Base-by-base conservation (phyloP, 2,797 vertebrate genomes). In the Spinus olivaceus region DNA sequence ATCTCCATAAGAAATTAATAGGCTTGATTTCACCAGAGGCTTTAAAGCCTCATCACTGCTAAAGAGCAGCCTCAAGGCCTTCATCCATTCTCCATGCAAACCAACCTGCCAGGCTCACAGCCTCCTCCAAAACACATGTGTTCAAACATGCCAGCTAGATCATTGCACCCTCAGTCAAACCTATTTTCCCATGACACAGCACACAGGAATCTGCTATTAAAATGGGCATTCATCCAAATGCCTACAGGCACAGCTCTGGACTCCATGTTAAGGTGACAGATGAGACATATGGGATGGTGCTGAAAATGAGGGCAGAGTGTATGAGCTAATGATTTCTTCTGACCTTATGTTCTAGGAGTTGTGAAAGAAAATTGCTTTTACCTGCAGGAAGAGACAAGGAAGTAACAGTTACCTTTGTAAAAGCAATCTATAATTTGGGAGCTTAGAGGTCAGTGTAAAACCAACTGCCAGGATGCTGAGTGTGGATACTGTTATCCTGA, bases 281-380 rank as follows among this genome's bases (percentile, higher is more conserved):
- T 81, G 59, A 94, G 54, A 81, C 50, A 47, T 35, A 84, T 10
- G 22, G 90, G 44, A 77, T 73, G 65, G 67, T 73, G 85, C 44
- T 91, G 49, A 82, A 91, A 80, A 87, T 39, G 14, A 89, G 44
- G 47, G 39, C 35, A 91, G 60, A 61, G 65, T 33, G 21, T 13
- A 73, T 33, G 46, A 84, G 57, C 57, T 81, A 85, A 87, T 67
- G 50, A 76, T 71, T 91, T 81, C 70, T 76, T 71, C 66, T 53
- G 33, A 81, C 46, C 59, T 79, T 84, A n/a, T 56, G 21, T 71
- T 89, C 71, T 69, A 84, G 49, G 18, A 81, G 16, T 6, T 87
- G 41, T 66, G 78, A 92, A 94, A 94, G 77, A 60, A 95, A 86
- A 77, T 44, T 47, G 25, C 24, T 92, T 87, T 94, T 51, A 91